Conservation (phyloP, 1,140 invertebrate species). For the Megalopta genalis region DNA sequence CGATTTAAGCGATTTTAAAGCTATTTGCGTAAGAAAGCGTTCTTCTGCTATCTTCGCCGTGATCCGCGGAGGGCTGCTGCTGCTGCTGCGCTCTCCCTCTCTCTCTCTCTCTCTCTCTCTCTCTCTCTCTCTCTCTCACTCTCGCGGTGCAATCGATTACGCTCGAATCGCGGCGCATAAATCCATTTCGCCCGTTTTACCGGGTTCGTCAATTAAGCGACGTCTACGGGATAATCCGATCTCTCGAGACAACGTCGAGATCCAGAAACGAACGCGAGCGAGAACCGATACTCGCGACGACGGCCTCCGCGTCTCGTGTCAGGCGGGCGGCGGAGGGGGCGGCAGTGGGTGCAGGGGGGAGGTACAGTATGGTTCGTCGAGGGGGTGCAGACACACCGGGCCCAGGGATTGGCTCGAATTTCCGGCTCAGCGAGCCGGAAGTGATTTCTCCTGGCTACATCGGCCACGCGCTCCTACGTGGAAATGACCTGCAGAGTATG, state of each 20-base stretch:
- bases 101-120: too few relatives aligned
- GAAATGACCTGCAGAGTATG: conserved; percentile 64
- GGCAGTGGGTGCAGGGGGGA: neutral
- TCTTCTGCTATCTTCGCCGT: neutral
- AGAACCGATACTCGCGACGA: conserved; percentile 42
- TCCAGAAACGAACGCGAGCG: conserved; percentile 34
- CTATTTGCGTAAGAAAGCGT: conserved; percentile 13
- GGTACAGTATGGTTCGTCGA: too few relatives aligned
- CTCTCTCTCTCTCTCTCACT: too few relatives aligned
- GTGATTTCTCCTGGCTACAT: conserved; percentile 64
- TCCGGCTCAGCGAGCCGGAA: conserved; percentile 65
- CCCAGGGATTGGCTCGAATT: conserved; percentile 66
- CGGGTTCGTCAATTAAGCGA: conserved; percentile 10
- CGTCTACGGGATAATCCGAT: conserved; percentile 32
- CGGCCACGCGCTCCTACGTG: conserved; percentile 54
- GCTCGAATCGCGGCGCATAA: conserved; percentile 17
- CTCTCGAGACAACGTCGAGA: conserved; percentile 18
- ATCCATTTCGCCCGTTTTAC: conserved; percentile 21
- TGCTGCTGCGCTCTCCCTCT: too few relatives aligned
- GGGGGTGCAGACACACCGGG: conserved; percentile 25
- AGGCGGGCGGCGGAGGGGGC: neutral
- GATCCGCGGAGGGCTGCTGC: too few relatives aligned
- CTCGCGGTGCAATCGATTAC: conserved; percentile 2
- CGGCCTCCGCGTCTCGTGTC: conserved; percentile 36
- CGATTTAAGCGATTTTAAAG: conserved; percentile 9